Percentiles rank a stretch among this genome's conserved stretches.
Conservation (phyloP, 2,888 invertebrate species). For the Mythimna albipuncta region DNA sequence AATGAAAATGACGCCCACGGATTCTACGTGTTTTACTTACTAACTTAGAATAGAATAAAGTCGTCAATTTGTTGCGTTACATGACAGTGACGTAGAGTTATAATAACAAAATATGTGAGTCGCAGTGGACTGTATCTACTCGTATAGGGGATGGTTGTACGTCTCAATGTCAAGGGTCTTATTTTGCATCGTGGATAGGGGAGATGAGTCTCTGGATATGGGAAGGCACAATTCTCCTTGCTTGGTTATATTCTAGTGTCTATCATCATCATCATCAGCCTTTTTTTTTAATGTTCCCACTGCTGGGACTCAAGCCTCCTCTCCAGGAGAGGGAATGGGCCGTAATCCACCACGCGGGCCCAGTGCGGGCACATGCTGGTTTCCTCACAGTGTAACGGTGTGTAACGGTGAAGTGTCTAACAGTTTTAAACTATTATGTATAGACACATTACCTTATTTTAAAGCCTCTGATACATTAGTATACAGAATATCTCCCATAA, state of each 20-base stretch:
- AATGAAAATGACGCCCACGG: constrained; percentile 45
- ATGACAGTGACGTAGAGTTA: constrained; percentile 31
- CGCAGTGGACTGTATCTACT: background rate
- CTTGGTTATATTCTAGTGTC: background rate
- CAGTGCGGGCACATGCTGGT: too few relatives aligned
- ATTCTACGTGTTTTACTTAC: constrained; percentile 33
- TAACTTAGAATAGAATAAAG: constrained; percentile 25
- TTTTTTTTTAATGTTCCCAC: too few relatives aligned
- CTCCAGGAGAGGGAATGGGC: too few relatives aligned
- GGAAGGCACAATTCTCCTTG: background rate
- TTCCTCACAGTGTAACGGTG: too few relatives aligned
- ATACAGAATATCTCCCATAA: too few relatives aligned
- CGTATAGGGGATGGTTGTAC: background rate
- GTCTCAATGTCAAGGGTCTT: background rate
- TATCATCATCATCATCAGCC: too few relatives aligned
- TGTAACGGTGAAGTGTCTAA: too few relatives aligned
- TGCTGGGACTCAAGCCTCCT: too few relatives aligned
- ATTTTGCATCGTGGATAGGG: background rate
- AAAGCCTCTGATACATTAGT: too few relatives aligned
- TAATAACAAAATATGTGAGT: constrained; percentile 21
- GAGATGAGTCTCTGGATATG: background rate
- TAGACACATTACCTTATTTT: too few relatives aligned
- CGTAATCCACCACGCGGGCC: too few relatives aligned
- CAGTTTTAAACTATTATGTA: background rate
- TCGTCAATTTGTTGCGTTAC: constrained; percentile 18